A percentile compares a stretch with the other conserved stretches of the same genome.
Evolutionary conservation across 2,888 invertebrate species (phyloP).

Genomic region (Oligia strigilis): DNA sequence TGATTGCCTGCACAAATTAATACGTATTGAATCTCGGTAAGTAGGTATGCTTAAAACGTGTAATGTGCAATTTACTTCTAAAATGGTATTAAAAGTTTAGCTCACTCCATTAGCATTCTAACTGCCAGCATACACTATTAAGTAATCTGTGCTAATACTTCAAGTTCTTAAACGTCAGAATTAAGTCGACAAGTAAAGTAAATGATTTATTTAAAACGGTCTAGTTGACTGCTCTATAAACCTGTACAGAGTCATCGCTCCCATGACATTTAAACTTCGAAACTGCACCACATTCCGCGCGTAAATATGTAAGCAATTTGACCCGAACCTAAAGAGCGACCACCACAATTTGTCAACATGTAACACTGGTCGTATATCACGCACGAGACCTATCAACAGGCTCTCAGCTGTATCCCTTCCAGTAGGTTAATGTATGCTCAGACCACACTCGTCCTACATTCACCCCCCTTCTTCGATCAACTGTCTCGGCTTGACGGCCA

Average conservation of each 20-base stretch:
- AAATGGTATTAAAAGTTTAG: neutral
- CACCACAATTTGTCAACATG: constrained; percentile 48
- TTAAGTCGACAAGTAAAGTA: neutral
- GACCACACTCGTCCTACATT: constrained; percentile 84
- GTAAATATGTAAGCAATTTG: constrained; percentile 53
- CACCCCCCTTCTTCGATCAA: constrained; percentile 87
- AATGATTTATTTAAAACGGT: constrained; percentile 41
- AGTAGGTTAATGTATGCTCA: constrained; percentile 74
- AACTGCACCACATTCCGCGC: constrained; percentile 48
- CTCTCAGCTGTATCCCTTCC: constrained; percentile 77
- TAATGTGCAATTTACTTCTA: constrained; percentile 3
- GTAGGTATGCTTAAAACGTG: neutral
- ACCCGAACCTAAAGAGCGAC: constrained; percentile 37
- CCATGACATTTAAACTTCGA: constrained; percentile 60
- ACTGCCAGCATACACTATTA: constrained; percentile 6
- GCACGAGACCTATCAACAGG: constrained; percentile 61
- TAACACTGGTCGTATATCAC: constrained; percentile 52
- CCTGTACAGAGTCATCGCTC: constrained; percentile 7
- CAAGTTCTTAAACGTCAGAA: constrained; percentile 11
- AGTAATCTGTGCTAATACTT: neutral
- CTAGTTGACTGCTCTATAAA: constrained; percentile 26
- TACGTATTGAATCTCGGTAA: neutral
- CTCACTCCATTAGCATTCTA: constrained; percentile 14
- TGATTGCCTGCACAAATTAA: neutral
- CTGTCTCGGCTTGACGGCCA: constrained; percentile 85